Evolutionary conservation across 2,888 invertebrate genomes (phyloP), one percentile per base, ranked within the genome.

Genomic region (Mylabris sibirica): DNA sequence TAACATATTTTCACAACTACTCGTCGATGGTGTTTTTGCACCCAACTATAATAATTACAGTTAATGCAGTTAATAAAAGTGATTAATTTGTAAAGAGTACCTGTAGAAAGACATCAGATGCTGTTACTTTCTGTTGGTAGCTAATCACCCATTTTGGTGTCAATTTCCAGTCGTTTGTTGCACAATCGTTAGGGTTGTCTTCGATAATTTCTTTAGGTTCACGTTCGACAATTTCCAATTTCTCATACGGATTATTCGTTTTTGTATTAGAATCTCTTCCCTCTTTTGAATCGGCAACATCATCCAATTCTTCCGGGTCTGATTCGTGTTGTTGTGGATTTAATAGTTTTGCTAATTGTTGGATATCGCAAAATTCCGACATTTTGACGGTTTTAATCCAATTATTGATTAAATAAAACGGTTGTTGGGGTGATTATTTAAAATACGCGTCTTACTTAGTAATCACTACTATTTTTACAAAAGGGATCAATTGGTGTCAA

Each of bases 51-150:
- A 76, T 60, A 68, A 64, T 59, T 59, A 24, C 35, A 65, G 57
- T 22, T 63, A 11, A 64, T 53, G 34, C 63, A 35, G 17, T 63
- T 53, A 17, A 63, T 63, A 49, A 20, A 59, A 11, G 20, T 57
- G 3, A 30, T 20, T 14, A 65, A 49, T 53, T 26, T 30, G 60
- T n/a, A 4, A 20, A 20, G 63, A 57, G 73, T 82, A 93, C 94
- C 87, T 94, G 93, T 63, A 97, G 87, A 84, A 90, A 97, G 9
- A 96, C 89, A 84, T 97, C 96, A 83, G 95, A 93, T 0, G 96
- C 89, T 9, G 92, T 89, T 0, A 97, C 93, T 41, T 92, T 88
- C 84, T 97, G 97, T 76, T 93, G 92, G 84, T 95, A 97, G 74
- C 90, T 89, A 83, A 96, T 92, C 44, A 91, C 91, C 85, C 94